phyloP scores from a whole-genome alignment of 2,797 vertebrate genomes.

The Dendrocincla fuliginosa region DNA sequence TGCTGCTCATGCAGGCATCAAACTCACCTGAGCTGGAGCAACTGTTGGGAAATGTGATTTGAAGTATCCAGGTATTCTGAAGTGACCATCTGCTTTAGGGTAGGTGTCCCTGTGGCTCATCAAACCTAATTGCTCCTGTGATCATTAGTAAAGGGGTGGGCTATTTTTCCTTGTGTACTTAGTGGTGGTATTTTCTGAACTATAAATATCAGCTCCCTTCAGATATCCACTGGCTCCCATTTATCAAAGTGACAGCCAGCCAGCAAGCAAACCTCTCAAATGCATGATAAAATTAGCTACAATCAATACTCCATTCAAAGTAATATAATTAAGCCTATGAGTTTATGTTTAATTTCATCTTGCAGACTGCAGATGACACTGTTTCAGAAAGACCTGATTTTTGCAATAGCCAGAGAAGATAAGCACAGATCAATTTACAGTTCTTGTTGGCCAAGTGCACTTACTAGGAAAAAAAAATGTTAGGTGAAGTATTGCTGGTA shows the following conservation, averaged over 20 bases:
- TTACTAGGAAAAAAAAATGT: neutral
- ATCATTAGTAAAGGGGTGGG: neutral
- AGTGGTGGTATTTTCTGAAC: neutral
- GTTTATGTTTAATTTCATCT: conserved; percentile 32
- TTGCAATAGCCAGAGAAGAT: neutral
- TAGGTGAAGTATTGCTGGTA: neutral
- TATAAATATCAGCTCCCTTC: neutral
- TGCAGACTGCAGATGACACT: neutral
- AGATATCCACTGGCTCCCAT: neutral
- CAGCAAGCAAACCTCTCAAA: conserved; percentile 13
- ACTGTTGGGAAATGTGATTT: neutral
- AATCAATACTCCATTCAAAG: conserved; percentile 38
- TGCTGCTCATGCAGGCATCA: neutral
- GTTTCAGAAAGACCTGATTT: neutral
- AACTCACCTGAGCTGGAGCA: neutral
- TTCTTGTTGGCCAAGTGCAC: neutral
- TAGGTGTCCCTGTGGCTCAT: neutral
- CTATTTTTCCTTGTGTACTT: neutral
- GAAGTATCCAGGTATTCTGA: neutral
- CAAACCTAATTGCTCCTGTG: neutral
- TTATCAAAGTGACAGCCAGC: conserved; percentile 56
- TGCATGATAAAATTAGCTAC: conserved; percentile 32
- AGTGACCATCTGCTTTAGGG: neutral
- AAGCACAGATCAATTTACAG: neutral
- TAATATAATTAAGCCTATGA: conserved; percentile 31